A percentile compares a stretch with the other conserved stretches of the same genome.
phyloP scores from a whole-genome alignment of 2,113 vertebrate genomes.

The Albula goreensis region DNA sequence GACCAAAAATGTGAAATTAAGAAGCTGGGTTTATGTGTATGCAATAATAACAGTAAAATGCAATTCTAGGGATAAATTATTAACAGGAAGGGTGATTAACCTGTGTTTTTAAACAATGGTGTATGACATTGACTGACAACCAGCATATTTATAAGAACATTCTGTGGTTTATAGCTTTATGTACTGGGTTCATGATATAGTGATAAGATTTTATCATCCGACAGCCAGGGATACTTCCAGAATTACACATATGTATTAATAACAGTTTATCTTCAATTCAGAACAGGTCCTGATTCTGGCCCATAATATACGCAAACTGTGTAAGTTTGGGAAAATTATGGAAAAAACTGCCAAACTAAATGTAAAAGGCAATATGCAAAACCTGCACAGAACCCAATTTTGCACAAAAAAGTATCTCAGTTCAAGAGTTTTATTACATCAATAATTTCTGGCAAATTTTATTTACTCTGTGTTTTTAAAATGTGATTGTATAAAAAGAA shows the following conservation, averaged over 20 bases:
- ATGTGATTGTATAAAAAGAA: constrained; percentile 34
- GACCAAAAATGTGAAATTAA: constrained; percentile 80
- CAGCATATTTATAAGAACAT: constrained; percentile 66
- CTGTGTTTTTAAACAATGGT: constrained; percentile 64
- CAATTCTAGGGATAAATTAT: constrained; percentile 74
- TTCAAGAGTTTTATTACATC: constrained; percentile 6
- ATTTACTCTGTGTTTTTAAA: constrained; percentile 26
- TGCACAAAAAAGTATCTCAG: constrained; percentile 33
- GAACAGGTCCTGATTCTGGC: not conserved
- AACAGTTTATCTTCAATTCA: constrained; percentile 14
- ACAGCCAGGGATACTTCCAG: constrained; percentile 28
- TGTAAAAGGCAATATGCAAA: constrained; percentile 22
- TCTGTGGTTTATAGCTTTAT: constrained; percentile 60
- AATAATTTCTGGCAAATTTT: constrained; percentile 19
- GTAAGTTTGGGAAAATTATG: constrained; percentile 10
- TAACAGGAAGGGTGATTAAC: constrained; percentile 58
- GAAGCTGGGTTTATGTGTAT: constrained; percentile 67
- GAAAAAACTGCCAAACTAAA: not conserved
- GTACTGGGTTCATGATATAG: constrained; percentile 45
- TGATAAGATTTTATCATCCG: constrained; percentile 42
- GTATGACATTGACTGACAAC: constrained; percentile 49
- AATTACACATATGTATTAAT: constrained; percentile 13
- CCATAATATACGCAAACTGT: not conserved
- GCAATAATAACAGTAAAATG: constrained; percentile 71
- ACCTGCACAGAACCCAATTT: constrained; percentile 39